phyloP scores from a whole-genome alignment of 2,888 invertebrate species.

The Tipula unca region DNA sequence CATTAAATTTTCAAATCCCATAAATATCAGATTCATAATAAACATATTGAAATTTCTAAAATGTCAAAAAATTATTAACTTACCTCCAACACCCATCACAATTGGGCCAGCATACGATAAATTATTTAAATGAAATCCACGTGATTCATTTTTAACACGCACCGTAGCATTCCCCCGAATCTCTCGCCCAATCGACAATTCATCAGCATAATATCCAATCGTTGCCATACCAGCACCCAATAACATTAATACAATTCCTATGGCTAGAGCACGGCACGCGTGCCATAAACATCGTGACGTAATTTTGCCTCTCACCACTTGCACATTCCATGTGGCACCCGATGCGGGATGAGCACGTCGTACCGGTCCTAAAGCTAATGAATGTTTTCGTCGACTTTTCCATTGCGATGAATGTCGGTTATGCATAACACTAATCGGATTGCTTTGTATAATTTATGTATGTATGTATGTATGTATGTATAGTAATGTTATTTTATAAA shows the following conservation, averaged over 20 bases:
- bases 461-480: too few relatives aligned
- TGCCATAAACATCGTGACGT: constrained; percentile 87
- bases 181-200: constrained; percentile 68
- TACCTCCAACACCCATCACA: constrained; percentile 93
- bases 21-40: too few relatives aligned
- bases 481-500: too few relatives aligned
- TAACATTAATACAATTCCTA: constrained; percentile 79
- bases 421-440: constrained; percentile 35
- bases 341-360: constrained; percentile 67
- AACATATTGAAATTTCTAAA: too few relatives aligned
- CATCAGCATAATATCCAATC: constrained; percentile 78
- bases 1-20: too few relatives aligned
- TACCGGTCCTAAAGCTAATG: constrained; percentile 46
- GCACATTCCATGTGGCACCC: constrained; percentile 78
- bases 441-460: too few relatives aligned
- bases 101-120: constrained; percentile 94
- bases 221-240: constrained; percentile 90
- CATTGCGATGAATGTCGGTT: constrained; percentile 34
- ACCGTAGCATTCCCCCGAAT: constrained; percentile 69
- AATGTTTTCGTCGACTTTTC: constrained; percentile 38
- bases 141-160: constrained; percentile 70
- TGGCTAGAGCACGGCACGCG: constrained; percentile 82
- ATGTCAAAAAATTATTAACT: not conserved
- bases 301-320: constrained; percentile 80
- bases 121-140: constrained; percentile 79